Conservation (phyloP, 1,140 invertebrate genomes). For the Drosophila malerkotliana region DNA sequence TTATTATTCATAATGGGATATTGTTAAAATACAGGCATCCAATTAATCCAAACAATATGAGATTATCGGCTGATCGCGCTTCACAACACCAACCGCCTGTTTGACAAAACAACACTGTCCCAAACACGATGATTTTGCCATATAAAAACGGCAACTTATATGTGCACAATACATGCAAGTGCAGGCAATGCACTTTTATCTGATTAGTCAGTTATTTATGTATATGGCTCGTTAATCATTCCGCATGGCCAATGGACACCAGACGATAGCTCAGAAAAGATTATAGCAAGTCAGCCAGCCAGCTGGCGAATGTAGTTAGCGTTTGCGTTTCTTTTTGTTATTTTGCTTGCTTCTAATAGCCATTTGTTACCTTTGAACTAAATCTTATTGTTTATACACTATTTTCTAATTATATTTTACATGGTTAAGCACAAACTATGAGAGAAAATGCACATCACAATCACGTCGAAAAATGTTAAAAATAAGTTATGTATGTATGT, state of each 20-base stretch:
- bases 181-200: conserved; percentile 44
- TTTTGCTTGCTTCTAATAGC: background rate
- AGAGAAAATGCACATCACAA: conserved; percentile 75
- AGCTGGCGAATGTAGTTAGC: conserved; percentile 13
- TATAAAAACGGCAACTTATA: conserved; percentile 51
- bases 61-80: conserved; percentile 50
- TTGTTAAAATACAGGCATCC: background rate
- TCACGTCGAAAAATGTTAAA: conserved; percentile 73
- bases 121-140: conserved; percentile 69
- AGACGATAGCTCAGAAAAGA: background rate
- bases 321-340: conserved; percentile 2
- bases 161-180: conserved; percentile 47
- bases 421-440: conserved; percentile 78
- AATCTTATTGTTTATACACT: conserved; percentile 74
- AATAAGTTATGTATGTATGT: conserved; percentile 68
- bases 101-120: conserved; percentile 43
- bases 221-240: conserved; percentile 22
- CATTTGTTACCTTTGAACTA: conserved; percentile 71
- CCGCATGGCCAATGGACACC: conserved; percentile 1
- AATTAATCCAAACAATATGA: conserved; percentile 49
- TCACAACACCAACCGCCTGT: conserved; percentile 42
- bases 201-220: conserved; percentile 46
- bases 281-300: conserved; percentile 27
- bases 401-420: conserved; percentile 71
- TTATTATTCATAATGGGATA: background rate